Percentiles rank a stretch among this genome's conserved stretches.
Evolutionary conservation across 2,888 invertebrate genomes (phyloP).

Genomic region (Drosophila longiperda): DNA sequence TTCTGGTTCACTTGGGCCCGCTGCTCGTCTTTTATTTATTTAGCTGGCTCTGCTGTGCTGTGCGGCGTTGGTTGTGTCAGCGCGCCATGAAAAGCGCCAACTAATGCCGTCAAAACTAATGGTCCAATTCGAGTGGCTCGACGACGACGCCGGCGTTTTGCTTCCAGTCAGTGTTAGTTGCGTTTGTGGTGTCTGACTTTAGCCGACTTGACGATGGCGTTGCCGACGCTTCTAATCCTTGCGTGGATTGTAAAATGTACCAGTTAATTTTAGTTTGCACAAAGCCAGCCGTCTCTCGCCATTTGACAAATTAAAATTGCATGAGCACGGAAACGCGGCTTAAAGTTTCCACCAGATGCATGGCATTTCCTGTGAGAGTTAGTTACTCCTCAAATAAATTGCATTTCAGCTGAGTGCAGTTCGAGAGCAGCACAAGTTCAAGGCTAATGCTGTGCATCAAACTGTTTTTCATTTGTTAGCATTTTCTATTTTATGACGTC

Average conservation of each 20-base stretch:
- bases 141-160: constrained; percentile 29
- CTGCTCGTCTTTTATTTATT: constrained; percentile 76
- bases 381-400: constrained; percentile 48
- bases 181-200: constrained; percentile 19
- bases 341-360: constrained; percentile 71
- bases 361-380: constrained; percentile 55
- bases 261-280: constrained; percentile 72
- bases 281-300: constrained; percentile 28
- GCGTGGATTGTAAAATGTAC: constrained; percentile 76
- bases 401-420: constrained; percentile 42
- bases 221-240: constrained; percentile 68
- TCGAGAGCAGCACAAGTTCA: constrained; percentile 47
- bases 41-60: constrained; percentile 50
- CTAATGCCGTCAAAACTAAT: constrained; percentile 84
- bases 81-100: constrained; percentile 72
- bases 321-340: constrained; percentile 78
- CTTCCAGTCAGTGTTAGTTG: constrained; percentile 22
- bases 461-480: constrained; percentile 37
- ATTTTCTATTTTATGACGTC: constrained; percentile 23
- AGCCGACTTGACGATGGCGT: constrained; percentile 28
- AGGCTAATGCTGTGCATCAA: constrained; percentile 55
- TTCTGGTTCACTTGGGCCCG: constrained; percentile 35
- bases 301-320: constrained; percentile 81
- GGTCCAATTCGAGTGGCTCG: constrained; percentile 83
- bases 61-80: constrained; percentile 46